Evolutionary conservation across 2,113 vertebrate genomes (phyloP).

Genomic region (Tinamus guttatus): DNA sequence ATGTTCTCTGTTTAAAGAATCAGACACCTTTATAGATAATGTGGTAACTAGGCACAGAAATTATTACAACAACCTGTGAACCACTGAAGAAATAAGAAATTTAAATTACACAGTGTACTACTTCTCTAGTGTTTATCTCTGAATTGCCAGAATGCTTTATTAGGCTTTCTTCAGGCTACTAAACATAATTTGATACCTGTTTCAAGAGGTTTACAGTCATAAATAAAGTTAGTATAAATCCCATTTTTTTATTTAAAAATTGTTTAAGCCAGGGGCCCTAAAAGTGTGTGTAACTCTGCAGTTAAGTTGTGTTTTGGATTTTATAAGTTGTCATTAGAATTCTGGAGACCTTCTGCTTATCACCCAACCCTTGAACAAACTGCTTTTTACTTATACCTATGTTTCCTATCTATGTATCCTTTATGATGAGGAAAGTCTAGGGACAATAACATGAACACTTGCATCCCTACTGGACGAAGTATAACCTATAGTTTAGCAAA

Average conservation of each 20-base stretch:
- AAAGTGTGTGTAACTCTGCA: background rate
- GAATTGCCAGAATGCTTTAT: background rate
- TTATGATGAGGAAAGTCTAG: background rate
- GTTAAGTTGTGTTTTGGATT: background rate
- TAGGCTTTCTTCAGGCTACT: constrained; percentile 18
- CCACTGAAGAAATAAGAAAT: background rate
- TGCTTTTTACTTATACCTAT: background rate
- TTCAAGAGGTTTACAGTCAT: background rate
- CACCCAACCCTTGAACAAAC: background rate
- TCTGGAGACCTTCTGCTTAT: background rate
- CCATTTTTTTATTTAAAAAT: background rate
- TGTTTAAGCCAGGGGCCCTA: background rate
- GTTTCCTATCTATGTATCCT: background rate
- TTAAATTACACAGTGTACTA: background rate
- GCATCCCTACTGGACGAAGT: background rate
- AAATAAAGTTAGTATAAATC: background rate
- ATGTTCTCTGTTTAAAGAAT: background rate
- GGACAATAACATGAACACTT: background rate
- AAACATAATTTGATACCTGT: background rate
- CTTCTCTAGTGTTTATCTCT: background rate
- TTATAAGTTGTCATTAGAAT: background rate
- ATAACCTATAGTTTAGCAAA: background rate
- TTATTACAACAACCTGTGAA: background rate
- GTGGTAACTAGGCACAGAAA: background rate
- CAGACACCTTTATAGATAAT: background rate